Evolutionary conservation across 2,888 invertebrate species (phyloP), one percentile per base, ranked within the genome.

Genomic region (Brenthis hecate): DNA sequence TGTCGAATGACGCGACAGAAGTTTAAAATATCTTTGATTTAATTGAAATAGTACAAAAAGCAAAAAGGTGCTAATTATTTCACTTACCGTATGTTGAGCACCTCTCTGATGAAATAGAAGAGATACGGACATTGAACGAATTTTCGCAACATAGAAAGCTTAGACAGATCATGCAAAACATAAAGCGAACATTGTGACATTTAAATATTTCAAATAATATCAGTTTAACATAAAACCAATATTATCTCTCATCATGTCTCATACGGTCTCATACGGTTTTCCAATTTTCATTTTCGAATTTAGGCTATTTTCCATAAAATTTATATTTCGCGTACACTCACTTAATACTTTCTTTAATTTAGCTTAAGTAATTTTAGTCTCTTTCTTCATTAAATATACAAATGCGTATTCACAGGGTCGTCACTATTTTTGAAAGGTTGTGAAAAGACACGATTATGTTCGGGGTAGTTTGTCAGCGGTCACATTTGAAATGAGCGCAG

Each of bases 401-500:
- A 53, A 66, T 51, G 63, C 63, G 62, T 50, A 23, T 60, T 70
- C 75, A 75, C 75, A 74, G 55, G 68, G 61, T 57, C 67, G 65
- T 63, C 71, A 72, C 73, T 72, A 68, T 66, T 68, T 62, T 56
- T 14, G 6, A 56, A 61, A 65, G 16, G 65, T 53, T 43, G 57
- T 55, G 55, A 55, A 43, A 60, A 65, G 63, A 61, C 69, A 68
- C 72, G 62, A 32, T 71, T 60, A 60, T 50, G 61, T 32, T 69
- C 69, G 75, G 67, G 74, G 77, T 78, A 73, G 78, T 47, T 56
- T 23, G 70, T 66, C 75, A 76, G 68, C 73, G 74, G 75, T 72
- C 77, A 82, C 82, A 76, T 78, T 74, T 68, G 78, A 74, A 74
- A 72, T 75, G 75, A 77, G 76, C 74, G 75, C 77, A 76, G 80